These are phyloP conservation scores for Melopsittacus undulatus DNA, from an alignment of 2,797 vertebrate genomes.

Conservation along the genomic window DNA sequence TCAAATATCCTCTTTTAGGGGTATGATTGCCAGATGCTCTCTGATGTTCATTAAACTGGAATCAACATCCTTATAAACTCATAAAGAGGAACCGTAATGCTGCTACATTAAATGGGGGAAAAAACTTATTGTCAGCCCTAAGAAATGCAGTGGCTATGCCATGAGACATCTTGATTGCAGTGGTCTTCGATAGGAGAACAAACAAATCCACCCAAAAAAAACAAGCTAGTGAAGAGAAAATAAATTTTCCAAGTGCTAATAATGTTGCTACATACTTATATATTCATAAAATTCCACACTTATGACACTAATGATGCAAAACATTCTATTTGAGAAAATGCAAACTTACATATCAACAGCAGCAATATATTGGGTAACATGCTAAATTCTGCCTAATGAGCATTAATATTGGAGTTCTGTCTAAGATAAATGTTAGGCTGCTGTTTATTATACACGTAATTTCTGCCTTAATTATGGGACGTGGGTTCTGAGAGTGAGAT, in stretches of 20 bases:
- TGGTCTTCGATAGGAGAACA: not conserved
- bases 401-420: not conserved
- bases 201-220: not conserved
- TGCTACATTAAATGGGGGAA: not conserved
- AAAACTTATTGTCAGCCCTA: not conserved
- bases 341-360: not conserved
- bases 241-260: not conserved
- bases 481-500: not conserved
- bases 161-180: not conserved
- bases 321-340: not conserved
- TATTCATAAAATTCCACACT: not conserved
- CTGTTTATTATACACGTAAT: not conserved
- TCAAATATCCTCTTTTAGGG: conserved; percentile 18
- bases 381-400: not conserved
- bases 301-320: not conserved
- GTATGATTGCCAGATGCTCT: conserved; percentile 59
- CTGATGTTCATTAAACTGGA: conserved; percentile 43
- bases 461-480: not conserved
- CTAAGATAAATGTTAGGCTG: not conserved
- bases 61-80: conserved; percentile 49
- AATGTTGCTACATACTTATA: not conserved
- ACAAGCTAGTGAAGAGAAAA: not conserved
- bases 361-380: not conserved
- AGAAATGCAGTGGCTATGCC: not conserved
- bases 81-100: not conserved